Conservation (phyloP, 1,140 invertebrate genomes). For the Antheraea pernyi region DNA sequence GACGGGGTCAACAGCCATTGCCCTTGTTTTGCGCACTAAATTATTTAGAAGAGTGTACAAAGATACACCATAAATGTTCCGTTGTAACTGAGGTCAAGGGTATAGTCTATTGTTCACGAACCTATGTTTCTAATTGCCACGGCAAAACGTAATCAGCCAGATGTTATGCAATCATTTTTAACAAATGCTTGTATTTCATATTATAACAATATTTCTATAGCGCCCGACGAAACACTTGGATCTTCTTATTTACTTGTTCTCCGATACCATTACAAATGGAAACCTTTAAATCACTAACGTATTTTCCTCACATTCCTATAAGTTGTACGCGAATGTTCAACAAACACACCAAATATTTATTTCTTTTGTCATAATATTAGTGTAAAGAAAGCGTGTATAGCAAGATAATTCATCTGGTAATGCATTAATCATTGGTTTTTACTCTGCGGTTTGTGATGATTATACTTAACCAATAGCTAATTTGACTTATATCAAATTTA, state of each 20-base stretch:
- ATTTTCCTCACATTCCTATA: constrained; percentile 1
- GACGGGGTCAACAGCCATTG: constrained; percentile 74
- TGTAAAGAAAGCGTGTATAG: not conserved
- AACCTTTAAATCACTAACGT: not conserved
- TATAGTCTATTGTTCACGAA: constrained; percentile 24
- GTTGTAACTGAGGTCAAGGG: constrained; percentile 40
- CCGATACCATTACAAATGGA: not conserved
- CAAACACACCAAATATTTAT: not conserved
- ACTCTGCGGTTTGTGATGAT: not conserved
- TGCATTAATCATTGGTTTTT: not conserved
- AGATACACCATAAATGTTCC: constrained; percentile 25
- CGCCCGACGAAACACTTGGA: not conserved
- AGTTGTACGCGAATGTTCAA: not conserved
- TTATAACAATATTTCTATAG: too few relatives aligned
- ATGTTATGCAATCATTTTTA: not conserved
- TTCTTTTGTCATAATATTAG: constrained; percentile 3
- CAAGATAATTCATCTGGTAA: not conserved
- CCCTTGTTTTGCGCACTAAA: constrained; percentile 69
- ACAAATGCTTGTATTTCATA: too few relatives aligned
- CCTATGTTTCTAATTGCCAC: not conserved
- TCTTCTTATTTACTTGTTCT: not conserved
- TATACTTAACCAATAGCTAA: not conserved
- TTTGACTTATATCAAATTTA: not conserved
- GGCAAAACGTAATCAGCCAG: not conserved
- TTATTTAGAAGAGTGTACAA: constrained; percentile 48